phyloP scores from a whole-genome alignment of 2,888 invertebrate genomes.

The Caenorhabditis sp. region DNA sequence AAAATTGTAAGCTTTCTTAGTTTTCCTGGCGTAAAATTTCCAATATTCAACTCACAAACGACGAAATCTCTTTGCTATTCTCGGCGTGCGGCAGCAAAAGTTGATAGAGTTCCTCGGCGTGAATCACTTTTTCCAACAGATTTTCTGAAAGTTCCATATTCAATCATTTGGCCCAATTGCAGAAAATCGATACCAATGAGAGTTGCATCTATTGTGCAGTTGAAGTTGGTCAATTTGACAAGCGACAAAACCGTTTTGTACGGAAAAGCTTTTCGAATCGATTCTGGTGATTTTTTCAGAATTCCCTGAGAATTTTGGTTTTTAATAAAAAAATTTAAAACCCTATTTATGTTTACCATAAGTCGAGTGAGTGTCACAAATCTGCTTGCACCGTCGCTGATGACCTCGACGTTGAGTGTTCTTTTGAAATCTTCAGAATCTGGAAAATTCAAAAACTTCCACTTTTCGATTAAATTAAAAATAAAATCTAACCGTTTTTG shows the following conservation, averaged over 20 bases:
- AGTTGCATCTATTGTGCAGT: conserved; percentile 38
- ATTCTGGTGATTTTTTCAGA: conserved; percentile 26
- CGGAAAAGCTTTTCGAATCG: conserved; percentile 23
- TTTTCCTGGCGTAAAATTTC: no score
- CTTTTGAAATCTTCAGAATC: conserved; percentile 18
- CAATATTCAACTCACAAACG: conserved; percentile 9
- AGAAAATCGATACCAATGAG: conserved; percentile 20
- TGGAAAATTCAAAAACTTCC: conserved; percentile 16
- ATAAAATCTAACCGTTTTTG: no score
- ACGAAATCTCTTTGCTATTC: conserved; percentile 40
- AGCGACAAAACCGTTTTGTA: conserved; percentile 3
- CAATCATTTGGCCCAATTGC: no score
- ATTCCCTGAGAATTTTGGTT: conserved; percentile 19
- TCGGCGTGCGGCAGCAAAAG: conserved; percentile 37
- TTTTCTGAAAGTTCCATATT: conserved; percentile 12
- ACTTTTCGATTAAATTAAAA: no score
- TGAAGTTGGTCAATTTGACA: conserved; percentile 46
- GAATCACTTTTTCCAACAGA: conserved; percentile 8
- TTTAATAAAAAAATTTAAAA: neutral
- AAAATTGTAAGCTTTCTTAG: no score
- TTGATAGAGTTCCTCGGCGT: conserved; percentile 33
- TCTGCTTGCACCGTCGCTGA: conserved; percentile 10
- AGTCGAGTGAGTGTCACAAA: conserved; percentile 39
- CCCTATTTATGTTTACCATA: conserved; percentile 4
- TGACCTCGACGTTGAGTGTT: conserved; percentile 6